Percentiles rank a stretch among this genome's conserved stretches.
phyloP scores from a whole-genome alignment of 2,113 vertebrate species.

The Ictalurus punctatus region DNA sequence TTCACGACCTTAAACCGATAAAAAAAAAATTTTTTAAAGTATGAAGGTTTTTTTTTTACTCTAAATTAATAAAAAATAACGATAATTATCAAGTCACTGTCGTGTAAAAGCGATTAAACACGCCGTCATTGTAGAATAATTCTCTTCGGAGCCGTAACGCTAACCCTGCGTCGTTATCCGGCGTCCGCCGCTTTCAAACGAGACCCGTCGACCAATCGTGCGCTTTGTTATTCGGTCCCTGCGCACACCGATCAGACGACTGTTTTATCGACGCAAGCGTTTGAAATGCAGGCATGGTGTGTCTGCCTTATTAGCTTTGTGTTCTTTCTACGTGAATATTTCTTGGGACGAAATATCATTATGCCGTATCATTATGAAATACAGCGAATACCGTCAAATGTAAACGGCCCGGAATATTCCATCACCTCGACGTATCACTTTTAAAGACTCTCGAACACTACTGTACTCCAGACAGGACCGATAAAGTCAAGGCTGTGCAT shows the following conservation, averaged over 20 bases:
- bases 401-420: neutral
- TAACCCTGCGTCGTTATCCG: too few species aligned
- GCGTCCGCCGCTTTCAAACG: neutral
- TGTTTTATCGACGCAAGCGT: neutral
- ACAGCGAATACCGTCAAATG: neutral
- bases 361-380: neutral
- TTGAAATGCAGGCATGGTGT: neutral
- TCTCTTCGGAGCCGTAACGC: too few species aligned
- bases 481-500: neutral
- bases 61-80: too few species aligned
- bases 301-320: neutral
- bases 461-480: neutral
- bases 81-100: too few species aligned
- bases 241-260: neutral
- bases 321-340: neutral
- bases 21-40: too few species aligned
- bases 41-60: too few species aligned
- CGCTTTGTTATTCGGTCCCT: neutral
- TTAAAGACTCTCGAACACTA: neutral
- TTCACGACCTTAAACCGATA: too few species aligned
- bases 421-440: neutral
- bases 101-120: neutral
- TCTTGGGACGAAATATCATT: neutral
- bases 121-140: neutral
- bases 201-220: neutral